Percentiles rank a stretch among this genome's conserved stretches.
phyloP scores from a whole-genome alignment of 1,140 invertebrate species.

The Brachionus calyciflorus region DNA sequence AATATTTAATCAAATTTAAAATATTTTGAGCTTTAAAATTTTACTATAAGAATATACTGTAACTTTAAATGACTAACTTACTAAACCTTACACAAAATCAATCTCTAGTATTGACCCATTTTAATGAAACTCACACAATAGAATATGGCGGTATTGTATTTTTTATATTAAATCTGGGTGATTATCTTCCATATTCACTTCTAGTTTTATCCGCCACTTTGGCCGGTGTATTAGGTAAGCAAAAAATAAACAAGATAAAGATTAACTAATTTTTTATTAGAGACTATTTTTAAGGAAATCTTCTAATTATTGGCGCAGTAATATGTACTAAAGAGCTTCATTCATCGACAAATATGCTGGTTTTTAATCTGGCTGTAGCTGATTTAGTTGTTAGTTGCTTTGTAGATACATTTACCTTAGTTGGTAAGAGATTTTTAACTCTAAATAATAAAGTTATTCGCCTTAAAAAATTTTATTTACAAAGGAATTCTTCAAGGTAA shows the following conservation, averaged over 20 bases:
- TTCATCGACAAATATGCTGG: conserved; percentile 52
- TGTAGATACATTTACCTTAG: conserved; percentile 55
- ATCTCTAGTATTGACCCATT: too few species aligned
- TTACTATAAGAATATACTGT: too few species aligned
- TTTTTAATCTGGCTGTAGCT: conserved; percentile 56
- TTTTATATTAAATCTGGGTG: background rate
- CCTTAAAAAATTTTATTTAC: background rate
- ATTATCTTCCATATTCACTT: conserved; percentile 9
- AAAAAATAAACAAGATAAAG: background rate
- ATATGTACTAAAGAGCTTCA: conserved; percentile 41
- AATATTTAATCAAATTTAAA: too few species aligned
- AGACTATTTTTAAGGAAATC: conserved; percentile 17
- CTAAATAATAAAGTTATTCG: background rate
- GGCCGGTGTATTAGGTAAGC: background rate
- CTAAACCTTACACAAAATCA: too few species aligned
- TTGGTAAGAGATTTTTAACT: conserved; percentile 51
- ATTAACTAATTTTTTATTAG: background rate
- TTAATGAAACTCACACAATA: too few species aligned
- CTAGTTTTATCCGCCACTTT: background rate
- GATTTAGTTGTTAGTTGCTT: conserved; percentile 54
- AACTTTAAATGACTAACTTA: too few species aligned
- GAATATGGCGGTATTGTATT: conserved; percentile 9
- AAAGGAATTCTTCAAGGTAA: conserved; percentile 48
- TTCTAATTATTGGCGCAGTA: conserved; percentile 41
- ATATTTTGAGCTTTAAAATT: too few species aligned